A percentile compares a stretch with the other conserved stretches of the same genome.
These are phyloP conservation scores for Luperina testacea DNA, from an alignment of 2,888 invertebrate genomes.

Conservation along the genomic window DNA sequence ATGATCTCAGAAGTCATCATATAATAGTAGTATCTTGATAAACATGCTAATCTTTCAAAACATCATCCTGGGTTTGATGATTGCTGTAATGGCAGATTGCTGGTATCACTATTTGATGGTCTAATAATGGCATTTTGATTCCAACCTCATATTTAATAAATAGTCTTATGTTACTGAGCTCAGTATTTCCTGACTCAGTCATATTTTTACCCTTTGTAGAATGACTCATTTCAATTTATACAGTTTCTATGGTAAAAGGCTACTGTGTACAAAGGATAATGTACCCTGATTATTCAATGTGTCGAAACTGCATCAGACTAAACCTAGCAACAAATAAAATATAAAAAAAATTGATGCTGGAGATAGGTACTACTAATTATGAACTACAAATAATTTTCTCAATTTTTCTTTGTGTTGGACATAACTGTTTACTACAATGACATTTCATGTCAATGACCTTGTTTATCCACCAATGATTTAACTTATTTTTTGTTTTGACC, in stretches of 20 bases:
- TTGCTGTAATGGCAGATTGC: slow-evolving; percentile 2
- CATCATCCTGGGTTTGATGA: slow-evolving; percentile 6
- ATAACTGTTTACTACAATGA: slow-evolving; percentile 45
- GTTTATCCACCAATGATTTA: slow-evolving; percentile 53
- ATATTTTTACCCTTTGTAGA: slow-evolving; percentile 55
- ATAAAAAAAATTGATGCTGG: neutral
- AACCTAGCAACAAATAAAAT: neutral
- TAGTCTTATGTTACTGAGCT: slow-evolving; percentile 27
- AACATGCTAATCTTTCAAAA: slow-evolving; percentile 37
- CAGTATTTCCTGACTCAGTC: slow-evolving; percentile 53
- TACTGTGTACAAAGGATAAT: slow-evolving; percentile 41
- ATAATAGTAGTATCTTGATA: slow-evolving; percentile 10
- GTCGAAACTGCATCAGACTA: neutral
- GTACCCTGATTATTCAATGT: slow-evolving; percentile 30
- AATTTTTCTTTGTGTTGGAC: slow-evolving; percentile 54
- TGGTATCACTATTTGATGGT: neutral
- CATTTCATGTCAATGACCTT: slow-evolving; percentile 72
- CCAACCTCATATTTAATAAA: slow-evolving; percentile 1
- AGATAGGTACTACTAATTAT: neutral
- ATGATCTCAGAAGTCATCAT: slow-evolving; percentile 23
- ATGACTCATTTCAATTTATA: slow-evolving; percentile 55
- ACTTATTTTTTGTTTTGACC: slow-evolving; percentile 49
- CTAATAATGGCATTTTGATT: neutral
- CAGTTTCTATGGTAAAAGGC: slow-evolving; percentile 45
- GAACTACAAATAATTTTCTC: neutral